Evolutionary conservation across 2,888 invertebrate genomes (phyloP).

Genomic region (Eilema caniola): DNA sequence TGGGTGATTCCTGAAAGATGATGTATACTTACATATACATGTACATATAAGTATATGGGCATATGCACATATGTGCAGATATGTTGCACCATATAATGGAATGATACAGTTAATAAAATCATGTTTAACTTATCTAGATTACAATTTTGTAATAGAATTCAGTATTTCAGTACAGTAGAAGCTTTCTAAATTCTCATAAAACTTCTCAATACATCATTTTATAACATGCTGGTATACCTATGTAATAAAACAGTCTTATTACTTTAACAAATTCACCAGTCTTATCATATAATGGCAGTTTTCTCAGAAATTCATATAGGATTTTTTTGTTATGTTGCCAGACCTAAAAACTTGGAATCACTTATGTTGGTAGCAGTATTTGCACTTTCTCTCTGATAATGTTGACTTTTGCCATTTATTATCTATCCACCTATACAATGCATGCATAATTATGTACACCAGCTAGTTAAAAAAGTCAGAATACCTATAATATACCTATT

Average conservation of each 20-base stretch:
- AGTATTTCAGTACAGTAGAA: neutral
- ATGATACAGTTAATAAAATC: too few species aligned
- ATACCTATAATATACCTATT: neutral
- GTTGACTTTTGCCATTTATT: conserved; percentile 59
- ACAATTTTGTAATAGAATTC: neutral
- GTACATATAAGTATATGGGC: too few species aligned
- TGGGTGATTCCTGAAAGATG: neutral
- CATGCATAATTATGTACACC: conserved; percentile 28
- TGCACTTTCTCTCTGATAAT: conserved; percentile 61
- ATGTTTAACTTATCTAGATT: too few species aligned
- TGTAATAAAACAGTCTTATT: conserved; percentile 38
- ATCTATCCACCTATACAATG: conserved; percentile 57
- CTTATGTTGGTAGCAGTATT: conserved; percentile 45
- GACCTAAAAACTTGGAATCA: conserved; percentile 36
- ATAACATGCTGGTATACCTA: conserved; percentile 15
- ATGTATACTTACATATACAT: neutral
- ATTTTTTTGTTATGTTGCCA: conserved; percentile 36
- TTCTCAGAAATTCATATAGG: conserved; percentile 34
- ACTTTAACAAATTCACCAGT: conserved; percentile 39
- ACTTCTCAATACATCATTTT: neutral
- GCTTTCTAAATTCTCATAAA: neutral
- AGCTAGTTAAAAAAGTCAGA: conserved; percentile 34
- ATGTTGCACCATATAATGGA: neutral
- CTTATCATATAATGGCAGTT: conserved; percentile 38
- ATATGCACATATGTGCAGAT: too few species aligned